Percentiles rank a stretch among this genome's conserved stretches.
phyloP scores from a whole-genome alignment of 92 coral and sea anemone genomes.

The Zoanthus gigantus region DNA sequence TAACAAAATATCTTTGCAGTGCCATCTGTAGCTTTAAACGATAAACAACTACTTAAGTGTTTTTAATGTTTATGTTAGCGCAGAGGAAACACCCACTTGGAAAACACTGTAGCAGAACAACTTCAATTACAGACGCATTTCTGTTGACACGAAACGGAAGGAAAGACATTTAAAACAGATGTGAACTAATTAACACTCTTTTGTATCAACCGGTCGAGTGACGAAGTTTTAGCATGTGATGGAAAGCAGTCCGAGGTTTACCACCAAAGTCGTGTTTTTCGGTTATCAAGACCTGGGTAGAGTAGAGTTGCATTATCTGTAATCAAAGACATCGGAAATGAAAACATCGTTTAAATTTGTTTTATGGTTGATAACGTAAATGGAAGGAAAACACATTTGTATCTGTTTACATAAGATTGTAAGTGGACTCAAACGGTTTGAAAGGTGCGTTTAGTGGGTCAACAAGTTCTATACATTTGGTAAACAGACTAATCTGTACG shows the following conservation, averaged over 20 bases:
- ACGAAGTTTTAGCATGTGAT: not conserved
- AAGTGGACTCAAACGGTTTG: constrained; percentile 19
- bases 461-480: constrained; percentile 6
- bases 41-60: not conserved
- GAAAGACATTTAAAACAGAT: constrained; percentile 39
- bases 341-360: constrained; percentile 33
- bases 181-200: not conserved
- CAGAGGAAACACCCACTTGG: constrained; percentile 1
- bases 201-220: not conserved
- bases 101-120: not conserved
- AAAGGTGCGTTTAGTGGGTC: constrained; percentile 17
- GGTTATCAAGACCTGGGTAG: constrained; percentile 9
- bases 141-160: constrained; percentile 42
- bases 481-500: constrained; percentile 30
- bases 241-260: not conserved
- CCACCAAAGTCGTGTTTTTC: constrained; percentile 16
- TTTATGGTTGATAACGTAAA: constrained; percentile 26
- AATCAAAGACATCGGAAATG: constrained; percentile 18
- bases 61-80: not conserved
- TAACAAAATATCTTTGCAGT: constrained; percentile 5
- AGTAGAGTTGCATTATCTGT: constrained; percentile 17
- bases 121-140: not conserved
- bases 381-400: constrained; percentile 19
- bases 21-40: not conserved
- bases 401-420: constrained; percentile 28